Evolutionary conservation across 2,113 vertebrate species (phyloP), one percentile per base, ranked within the genome.

Genomic region (Gobius niger): DNA sequence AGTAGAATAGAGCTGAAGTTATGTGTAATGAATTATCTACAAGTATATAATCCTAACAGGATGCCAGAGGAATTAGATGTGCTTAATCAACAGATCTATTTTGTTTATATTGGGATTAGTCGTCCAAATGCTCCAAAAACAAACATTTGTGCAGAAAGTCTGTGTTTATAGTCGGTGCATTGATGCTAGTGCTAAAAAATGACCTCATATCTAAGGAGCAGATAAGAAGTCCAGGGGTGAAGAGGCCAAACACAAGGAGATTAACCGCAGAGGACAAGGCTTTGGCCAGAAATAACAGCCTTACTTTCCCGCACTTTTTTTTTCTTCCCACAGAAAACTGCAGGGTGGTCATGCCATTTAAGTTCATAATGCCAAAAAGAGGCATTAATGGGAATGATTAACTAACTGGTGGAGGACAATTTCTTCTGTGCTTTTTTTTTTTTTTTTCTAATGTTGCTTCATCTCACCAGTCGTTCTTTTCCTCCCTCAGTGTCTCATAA

Each of bases 401-500:
- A 34, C 24, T 34, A 34, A 34, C 24, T 34, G 24, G 24, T 34
- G 24, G 24, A 34, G 24, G 24, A 34, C 3, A 4, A 34, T 34
- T 34, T 34, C n/a, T n/a, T n/a, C n/a, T n/a, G n/a, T n/a, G n/a
- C n/a, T n/a, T n/a, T n/a, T n/a, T n/a, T n/a, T n/a, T n/a, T n/a
- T n/a, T n/a, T n/a, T n/a, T n/a, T n/a, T n/a, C n/a, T n/a, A n/a
- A n/a, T n/a, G n/a, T n/a, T 53, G 9, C 12, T 42, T 18, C 19
- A 47, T 18, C 41, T 60, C 14, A 13, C 13, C 5, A 18, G 10
- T 14, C 10, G 53, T 57, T 0, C 15, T 70, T 56, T 64, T 59
- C 19, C 63, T 11, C 11, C 50, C 0, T 3, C 78, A 99, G 98
- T 99, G 98, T 93, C 93, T 99, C 87, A 93, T 99, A 77, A 88